A percentile compares a stretch with the other conserved stretches of the same genome.
Evolutionary conservation across 2,797 vertebrate species (phyloP).

Genomic region (Glyptemys insculpta): DNA sequence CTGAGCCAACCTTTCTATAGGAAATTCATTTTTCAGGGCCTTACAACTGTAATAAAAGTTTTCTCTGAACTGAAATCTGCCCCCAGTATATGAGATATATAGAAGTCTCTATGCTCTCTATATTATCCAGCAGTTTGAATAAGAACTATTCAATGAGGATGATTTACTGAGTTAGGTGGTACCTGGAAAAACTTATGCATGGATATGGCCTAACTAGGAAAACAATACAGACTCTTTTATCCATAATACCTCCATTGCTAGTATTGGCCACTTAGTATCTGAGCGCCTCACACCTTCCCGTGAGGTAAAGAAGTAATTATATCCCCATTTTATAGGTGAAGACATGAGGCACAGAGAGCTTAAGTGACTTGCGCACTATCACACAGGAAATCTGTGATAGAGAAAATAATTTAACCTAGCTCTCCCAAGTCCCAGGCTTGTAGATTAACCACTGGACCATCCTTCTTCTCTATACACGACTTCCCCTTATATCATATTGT

Average conservation of each 20-base stretch:
- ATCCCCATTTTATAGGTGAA: neutral
- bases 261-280: neutral
- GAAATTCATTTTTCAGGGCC: conserved; percentile 52
- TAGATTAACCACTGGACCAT: neutral
- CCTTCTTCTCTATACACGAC: neutral
- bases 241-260: neutral
- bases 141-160: neutral
- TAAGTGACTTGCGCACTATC: neutral
- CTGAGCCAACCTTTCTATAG: conserved; percentile 46
- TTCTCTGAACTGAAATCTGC: conserved; percentile 40
- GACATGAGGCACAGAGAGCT: neutral
- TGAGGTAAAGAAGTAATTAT: neutral
- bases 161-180: neutral
- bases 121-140: neutral
- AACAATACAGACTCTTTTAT: neutral
- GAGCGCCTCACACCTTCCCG: neutral
- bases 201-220: neutral
- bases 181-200: neutral
- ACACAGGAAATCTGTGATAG: neutral
- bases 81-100: neutral
- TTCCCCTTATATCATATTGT: neutral
- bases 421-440: neutral
- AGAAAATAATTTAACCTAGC: neutral
- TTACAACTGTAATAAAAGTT: conserved; percentile 32
- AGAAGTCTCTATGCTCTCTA: neutral